Conservation (phyloP, 2,888 invertebrate genomes). For the Acanthoscelides obtectus region DNA sequence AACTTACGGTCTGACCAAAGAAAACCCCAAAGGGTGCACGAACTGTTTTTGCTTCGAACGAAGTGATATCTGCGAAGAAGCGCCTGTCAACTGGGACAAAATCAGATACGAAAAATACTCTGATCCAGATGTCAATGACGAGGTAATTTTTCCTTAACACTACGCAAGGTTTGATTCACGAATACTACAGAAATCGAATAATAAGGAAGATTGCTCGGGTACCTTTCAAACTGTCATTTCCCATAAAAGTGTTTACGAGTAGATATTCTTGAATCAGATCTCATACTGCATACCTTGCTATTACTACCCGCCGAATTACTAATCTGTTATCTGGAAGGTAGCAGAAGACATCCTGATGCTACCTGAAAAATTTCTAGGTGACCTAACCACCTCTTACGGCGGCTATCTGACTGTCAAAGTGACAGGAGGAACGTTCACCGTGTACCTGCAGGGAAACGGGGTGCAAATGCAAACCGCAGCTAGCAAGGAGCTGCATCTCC, state of each 20-base stretch:
- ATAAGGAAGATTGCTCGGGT: too few species aligned
- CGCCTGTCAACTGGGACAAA: constrained; percentile 78
- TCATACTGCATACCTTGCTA: neutral
- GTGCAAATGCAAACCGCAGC: constrained; percentile 42
- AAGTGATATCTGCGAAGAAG: constrained; percentile 74
- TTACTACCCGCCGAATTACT: neutral
- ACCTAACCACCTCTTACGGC: constrained; percentile 86
- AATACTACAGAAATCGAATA: too few species aligned
- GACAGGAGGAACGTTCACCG: constrained; percentile 52
- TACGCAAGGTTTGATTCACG: neutral
- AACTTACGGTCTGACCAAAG: constrained; percentile 77
- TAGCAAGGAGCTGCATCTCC: constrained; percentile 53
- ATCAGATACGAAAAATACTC: constrained; percentile 50
- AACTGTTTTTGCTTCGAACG: constrained; percentile 95
- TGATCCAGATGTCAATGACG: constrained; percentile 45
- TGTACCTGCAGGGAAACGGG: constrained; percentile 73
- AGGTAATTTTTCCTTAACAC: constrained; percentile 27
- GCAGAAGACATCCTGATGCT: constrained; percentile 42
- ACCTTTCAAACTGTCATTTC: too few species aligned
- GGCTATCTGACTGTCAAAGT: constrained; percentile 78
- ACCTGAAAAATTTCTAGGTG: constrained; percentile 77
- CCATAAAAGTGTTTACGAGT: too few species aligned
- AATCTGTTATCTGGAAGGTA: constrained; percentile 6
- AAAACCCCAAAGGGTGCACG: constrained; percentile 84
- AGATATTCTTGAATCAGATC: neutral